Base-by-base conservation (phyloP, 2,888 invertebrate genomes). In the Paralinhomoeus sp. region DNA sequence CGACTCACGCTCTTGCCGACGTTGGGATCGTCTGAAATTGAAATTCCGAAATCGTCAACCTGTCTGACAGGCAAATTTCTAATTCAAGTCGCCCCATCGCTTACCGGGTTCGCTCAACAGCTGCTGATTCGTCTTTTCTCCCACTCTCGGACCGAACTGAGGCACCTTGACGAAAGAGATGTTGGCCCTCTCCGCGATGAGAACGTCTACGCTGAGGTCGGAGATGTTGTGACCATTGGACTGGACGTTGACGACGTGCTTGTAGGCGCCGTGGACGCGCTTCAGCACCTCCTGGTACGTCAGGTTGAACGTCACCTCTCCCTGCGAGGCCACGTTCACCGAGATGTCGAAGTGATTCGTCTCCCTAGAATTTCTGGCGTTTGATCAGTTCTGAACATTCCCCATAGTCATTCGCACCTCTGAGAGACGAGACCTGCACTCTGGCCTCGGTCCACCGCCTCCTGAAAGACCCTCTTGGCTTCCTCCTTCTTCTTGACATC, bases 201-300 rank as follows among this genome's bases (percentile, higher is more conserved):
- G 67, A 1, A 77, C 75, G 22, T 71, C 70, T 38, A 77, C 73
- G 23, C 69, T 66, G 40, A 77, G 65, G 27, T 27, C 27, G 5
- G 5, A 5, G 7, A 27, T 12, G 7, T 27, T 27, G 7, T 27
- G 27, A 27, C 27, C 27, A 24, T 76, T 74, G 0, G 77, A 76
- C 57, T 75, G 73, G 41, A 78, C 64, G 59, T 77, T 75, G 45
- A 78, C 68, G 15, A 73, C 71, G 51, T 75, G 71, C 55, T 77
- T 74, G 64, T 78, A 79, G 13, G 71, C 69, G 5, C 74, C 73
- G 48, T 73, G 70, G 44, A 71, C 70, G 3, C 77, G 68, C 21
- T 69, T 63, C 40, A 79, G 61, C 36, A 79, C 55, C 62, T 79
- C 76, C 57, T 79, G 76, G 60, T 80, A 80, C 1, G 72, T 75